A percentile compares a stretch with the other conserved stretches of the same genome.
Evolutionary conservation across 2,113 vertebrate genomes (phyloP).

Genomic region (Tiliqua scincoides): DNA sequence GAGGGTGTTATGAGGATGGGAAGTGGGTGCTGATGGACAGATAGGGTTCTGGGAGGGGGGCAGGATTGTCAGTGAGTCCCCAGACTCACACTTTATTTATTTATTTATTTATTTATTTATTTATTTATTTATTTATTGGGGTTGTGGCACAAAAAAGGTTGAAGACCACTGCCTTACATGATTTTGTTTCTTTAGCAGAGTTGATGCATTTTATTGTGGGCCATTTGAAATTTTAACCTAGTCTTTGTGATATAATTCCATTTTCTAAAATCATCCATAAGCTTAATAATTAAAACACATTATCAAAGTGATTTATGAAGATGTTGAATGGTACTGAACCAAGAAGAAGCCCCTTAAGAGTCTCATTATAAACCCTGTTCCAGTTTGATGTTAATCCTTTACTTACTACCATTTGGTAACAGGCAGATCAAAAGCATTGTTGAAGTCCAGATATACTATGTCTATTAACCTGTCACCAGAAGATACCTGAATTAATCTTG

Average conservation of each 20-base stretch:
- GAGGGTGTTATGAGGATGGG: too few relatives aligned
- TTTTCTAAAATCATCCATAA: neutral
- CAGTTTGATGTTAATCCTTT: neutral
- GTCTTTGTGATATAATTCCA: neutral
- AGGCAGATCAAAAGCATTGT: neutral
- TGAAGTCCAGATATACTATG: constrained; percentile 2
- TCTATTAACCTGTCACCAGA: constrained; percentile 3
- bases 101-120: too few relatives aligned
- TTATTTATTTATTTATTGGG: too few relatives aligned
- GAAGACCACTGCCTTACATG: too few relatives aligned
- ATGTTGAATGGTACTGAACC: neutral
- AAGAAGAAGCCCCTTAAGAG: neutral
- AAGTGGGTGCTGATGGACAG: too few relatives aligned
- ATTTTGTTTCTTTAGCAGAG: neutral
- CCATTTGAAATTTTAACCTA: neutral
- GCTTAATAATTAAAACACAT: neutral
- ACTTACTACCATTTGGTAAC: neutral
- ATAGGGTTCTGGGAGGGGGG: too few relatives aligned
- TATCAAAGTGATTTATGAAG: constrained; percentile 7
- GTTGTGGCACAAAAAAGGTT: too few relatives aligned
- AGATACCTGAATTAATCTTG: neutral
- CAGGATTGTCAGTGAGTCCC: too few relatives aligned
- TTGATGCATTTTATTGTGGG: neutral
- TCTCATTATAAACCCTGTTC: neutral
- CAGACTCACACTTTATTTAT: too few relatives aligned